Conservation (phyloP, 2,888 invertebrate genomes). For the Diaprepes abbreviatus region DNA sequence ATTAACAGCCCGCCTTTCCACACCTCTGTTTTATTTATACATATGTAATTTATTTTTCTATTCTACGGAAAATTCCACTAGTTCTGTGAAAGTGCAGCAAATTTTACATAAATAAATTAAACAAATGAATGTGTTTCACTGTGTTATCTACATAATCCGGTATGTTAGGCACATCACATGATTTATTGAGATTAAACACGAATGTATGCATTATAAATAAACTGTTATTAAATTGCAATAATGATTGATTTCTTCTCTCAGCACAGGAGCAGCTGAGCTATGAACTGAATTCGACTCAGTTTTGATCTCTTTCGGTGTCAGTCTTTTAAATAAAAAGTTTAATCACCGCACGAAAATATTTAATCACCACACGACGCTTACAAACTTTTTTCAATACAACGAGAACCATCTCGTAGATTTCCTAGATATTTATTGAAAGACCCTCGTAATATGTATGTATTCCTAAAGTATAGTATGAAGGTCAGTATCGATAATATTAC, state of each 20-base stretch:
- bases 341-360: too few species aligned
- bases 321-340: too few species aligned
- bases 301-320: too few species aligned
- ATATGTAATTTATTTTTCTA: slow-evolving; percentile 15
- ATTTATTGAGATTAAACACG: slow-evolving; percentile 28
- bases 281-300: too few species aligned
- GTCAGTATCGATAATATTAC: too few species aligned
- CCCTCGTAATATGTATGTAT: too few species aligned
- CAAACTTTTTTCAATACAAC: too few species aligned
- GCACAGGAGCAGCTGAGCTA: too few species aligned
- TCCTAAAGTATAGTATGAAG: too few species aligned
- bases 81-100: slow-evolving; percentile 22
- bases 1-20: background rate
- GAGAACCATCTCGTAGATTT: too few species aligned
- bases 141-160: slow-evolving; percentile 10
- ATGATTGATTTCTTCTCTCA: background rate
- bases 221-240: background rate
- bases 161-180: slow-evolving; percentile 22
- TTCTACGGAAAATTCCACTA: slow-evolving; percentile 18
- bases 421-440: too few species aligned
- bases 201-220: slow-evolving; percentile 5
- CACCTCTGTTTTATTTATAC: background rate
- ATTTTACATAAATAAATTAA: slow-evolving; percentile 30
- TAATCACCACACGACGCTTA: too few species aligned
- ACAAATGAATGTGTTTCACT: slow-evolving; percentile 18